Conservation (phyloP, 2,797 vertebrate species). For the Rachycentron canadum region DNA sequence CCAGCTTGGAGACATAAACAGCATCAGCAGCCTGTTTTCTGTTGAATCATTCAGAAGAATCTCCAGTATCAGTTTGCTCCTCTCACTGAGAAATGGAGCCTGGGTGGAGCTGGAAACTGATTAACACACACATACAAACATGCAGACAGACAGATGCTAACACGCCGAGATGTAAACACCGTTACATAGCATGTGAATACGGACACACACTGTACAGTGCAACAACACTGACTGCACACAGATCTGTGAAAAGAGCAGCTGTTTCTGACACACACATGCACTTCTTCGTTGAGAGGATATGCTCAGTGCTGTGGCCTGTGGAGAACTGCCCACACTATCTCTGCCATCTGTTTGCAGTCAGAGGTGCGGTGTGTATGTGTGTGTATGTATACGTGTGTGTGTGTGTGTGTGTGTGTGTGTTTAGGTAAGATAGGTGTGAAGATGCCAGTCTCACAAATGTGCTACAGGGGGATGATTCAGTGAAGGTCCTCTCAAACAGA, state of each 20-base stretch:
- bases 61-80: not conserved
- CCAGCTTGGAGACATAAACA: no score
- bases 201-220: not conserved
- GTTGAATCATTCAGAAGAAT: slow-evolving; percentile 11
- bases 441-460: slow-evolving; percentile 39
- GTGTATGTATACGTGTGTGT: slow-evolving; percentile 27
- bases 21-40: slow-evolving; percentile 1
- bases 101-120: slow-evolving; percentile 13
- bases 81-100: slow-evolving; percentile 22
- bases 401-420: slow-evolving; percentile 40
- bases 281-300: slow-evolving; percentile 18
- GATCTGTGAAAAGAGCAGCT: slow-evolving; percentile 31
- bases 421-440: slow-evolving; percentile 37
- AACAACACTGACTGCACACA: slow-evolving; percentile 8
- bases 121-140: not conserved
- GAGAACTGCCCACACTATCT: slow-evolving; percentile 26
- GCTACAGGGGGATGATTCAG: slow-evolving; percentile 58
- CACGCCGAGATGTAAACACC: not conserved
- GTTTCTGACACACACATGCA: slow-evolving; percentile 27
- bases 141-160: no score
- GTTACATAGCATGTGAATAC: no score
- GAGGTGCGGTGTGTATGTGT: not conserved
- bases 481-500: slow-evolving; percentile 20
- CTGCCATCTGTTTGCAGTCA: slow-evolving; percentile 66
- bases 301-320: slow-evolving; percentile 34